Evolutionary conservation across 2,113 vertebrate genomes (phyloP), one percentile per base, ranked within the genome.

Genomic region (Callionymus lyra): DNA sequence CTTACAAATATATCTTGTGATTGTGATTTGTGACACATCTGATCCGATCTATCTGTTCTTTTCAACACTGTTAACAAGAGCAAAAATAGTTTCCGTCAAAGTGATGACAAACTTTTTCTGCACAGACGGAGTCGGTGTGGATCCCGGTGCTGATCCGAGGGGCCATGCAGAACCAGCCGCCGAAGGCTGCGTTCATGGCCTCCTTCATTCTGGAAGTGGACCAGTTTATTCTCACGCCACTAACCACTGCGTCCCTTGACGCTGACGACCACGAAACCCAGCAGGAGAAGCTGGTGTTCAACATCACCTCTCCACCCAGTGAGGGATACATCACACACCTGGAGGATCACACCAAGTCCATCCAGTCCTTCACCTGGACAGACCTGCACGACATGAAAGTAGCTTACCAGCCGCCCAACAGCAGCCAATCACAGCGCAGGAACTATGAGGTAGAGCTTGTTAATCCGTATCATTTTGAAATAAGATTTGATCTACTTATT

Each of bases 381-480:
- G 87, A 83, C 71, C 76, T 89, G n/a, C 64, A 80, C 15, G 72
- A 86, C 19, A 83, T 85, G 82, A 85, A 85, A 61, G 64, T 81
- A 34, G 83, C 82, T 33, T 92, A 86, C 72, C 88, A 91, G 80
- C 85, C 86, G 8, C 83, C 82, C 1, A 75, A 85, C 12, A 59
- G 53, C 68, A 84, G 86, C 73, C 66, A 63, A 34, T 38, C 56
- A 5, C 65, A 44, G 5, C 85, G 87, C 57, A 82, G 81, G 47
- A 87, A 80, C 78, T 82, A 70, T 44, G 84, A 91, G 86, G 89
- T 87, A 27, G 6, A 6, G 16, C n/a, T n/a, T n/a, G n/a, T 4
- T 34, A 11, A 5, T 9, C 33, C 6, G 2, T 13, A 4, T 27
- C 21, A 13, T 35, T 12, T 2, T 4, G 34, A 12, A 34, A 12